A percentile compares a stretch with the other conserved stretches of the same genome.
phyloP scores from a whole-genome alignment of 1,140 invertebrate genomes.

The Drosophila ironensis region DNA sequence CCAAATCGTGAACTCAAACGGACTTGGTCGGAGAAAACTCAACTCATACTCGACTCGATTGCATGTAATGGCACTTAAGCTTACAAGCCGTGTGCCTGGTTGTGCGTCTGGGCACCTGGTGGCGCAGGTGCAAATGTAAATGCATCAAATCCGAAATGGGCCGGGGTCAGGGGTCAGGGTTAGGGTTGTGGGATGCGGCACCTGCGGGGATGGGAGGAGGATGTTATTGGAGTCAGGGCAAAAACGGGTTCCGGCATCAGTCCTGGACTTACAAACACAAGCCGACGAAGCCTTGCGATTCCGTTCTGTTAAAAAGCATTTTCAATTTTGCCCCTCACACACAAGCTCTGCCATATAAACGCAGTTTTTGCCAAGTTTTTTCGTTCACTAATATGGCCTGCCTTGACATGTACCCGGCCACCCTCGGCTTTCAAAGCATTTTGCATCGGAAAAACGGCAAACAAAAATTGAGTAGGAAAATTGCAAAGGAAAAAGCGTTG shows the following conservation, averaged over 20 bases:
- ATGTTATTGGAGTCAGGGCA: slow-evolving; percentile 35
- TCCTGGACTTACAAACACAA: slow-evolving; percentile 10
- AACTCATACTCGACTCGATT: slow-evolving; percentile 68
- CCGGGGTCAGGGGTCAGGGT: slow-evolving; percentile 8
- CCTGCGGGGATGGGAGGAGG: too few species aligned
- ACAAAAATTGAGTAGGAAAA: slow-evolving; percentile 25
- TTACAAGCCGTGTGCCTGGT: slow-evolving; percentile 53
- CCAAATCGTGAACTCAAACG: slow-evolving; percentile 2
- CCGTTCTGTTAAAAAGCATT: slow-evolving; percentile 62
- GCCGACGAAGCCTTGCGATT: slow-evolving; percentile 15
- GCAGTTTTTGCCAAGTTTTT: slow-evolving; percentile 41
- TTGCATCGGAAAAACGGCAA: slow-evolving; percentile 12
- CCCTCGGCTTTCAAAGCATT: slow-evolving; percentile 42
- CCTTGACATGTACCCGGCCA: slow-evolving; percentile 3
- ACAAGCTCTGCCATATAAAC: not conserved
- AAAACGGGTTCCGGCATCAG: not conserved
- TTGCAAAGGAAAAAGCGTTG: slow-evolving; percentile 30
- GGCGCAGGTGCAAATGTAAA: slow-evolving; percentile 75
- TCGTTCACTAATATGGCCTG: slow-evolving; percentile 63
- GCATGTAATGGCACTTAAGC: slow-evolving; percentile 79
- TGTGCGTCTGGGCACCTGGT: slow-evolving; percentile 15
- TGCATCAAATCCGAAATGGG: slow-evolving; percentile 73
- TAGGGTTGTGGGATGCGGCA: too few species aligned
- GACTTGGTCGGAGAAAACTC: slow-evolving; percentile 27
- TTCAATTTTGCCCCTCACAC: slow-evolving; percentile 38